Base-by-base conservation (phyloP, 2,113 vertebrate genomes). In the Chlamydotis undulata region DNA sequence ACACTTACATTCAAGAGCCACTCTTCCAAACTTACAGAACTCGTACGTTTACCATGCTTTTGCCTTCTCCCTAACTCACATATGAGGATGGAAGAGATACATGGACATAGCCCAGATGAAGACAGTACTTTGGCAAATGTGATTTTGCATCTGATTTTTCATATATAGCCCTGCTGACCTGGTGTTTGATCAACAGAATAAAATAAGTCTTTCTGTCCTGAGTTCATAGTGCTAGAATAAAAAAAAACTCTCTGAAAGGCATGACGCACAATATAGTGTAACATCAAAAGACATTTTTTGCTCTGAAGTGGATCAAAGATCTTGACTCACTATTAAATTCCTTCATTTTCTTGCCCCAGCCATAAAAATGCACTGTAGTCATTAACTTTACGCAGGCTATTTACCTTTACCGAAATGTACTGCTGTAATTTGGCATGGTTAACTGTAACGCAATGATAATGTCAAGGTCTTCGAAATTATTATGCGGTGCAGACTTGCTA, bases 381-480 rank as follows among this genome's bases (percentile, higher is more conserved):
- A 39, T 50, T 33, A 80, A 89, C 25, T 85, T 94, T 97, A 84
- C 87, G 79, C 85, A 94, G 73, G 70, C 57, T 88, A 65, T 83
- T 88, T 93, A 71, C 83, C 29, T 87, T 82, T 87, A 92, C 47
- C 89, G 77, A 89, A 94, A 95, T 24, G 52, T 26, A 86, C 29
- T 87, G 53, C 37, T 86, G 59, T 84, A 39, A 93, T 88, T 92
- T 82, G 91, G 74, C 47, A n/a, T 83, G 71, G 79, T 94, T 97
- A 96, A 93, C 57, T 70, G 97, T 83, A 83, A 94, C 37, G 86
- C 33, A 80, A 63, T 14, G 73, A 97, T 94, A 94, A 96, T 18
- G 39, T 96, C 95, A 97, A 98, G 95, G 96, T 90, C 88, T 95
- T 68, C 61, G 64, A 89, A 74, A 93, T 70, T 89, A 78, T 84